phyloP scores from a whole-genome alignment of 2,113 vertebrate genomes.

The Sceloporus undulatus region DNA sequence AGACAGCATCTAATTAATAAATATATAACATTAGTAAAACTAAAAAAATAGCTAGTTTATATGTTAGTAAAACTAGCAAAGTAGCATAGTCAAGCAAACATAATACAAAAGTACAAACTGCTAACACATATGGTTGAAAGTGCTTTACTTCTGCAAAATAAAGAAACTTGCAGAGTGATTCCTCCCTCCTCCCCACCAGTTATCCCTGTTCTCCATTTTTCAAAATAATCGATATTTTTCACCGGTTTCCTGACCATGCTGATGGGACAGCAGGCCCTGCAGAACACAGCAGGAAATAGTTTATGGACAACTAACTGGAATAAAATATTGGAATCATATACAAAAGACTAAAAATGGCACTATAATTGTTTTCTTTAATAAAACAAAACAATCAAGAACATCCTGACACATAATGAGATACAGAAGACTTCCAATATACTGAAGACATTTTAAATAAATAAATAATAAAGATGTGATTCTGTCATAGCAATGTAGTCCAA shows the following conservation, averaged over 20 bases:
- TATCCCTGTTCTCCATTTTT: constrained; percentile 51
- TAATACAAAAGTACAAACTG: constrained; percentile 70
- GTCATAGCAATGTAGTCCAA: not conserved
- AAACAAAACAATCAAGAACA: not conserved
- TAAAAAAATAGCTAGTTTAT: too few relatives aligned
- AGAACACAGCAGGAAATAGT: constrained; percentile 77
- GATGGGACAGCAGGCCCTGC: constrained; percentile 77
- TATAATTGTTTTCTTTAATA: not conserved
- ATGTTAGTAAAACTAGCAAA: not conserved
- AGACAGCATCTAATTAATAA: not conserved
- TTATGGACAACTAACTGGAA: constrained; percentile 61
- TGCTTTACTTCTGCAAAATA: too few relatives aligned
- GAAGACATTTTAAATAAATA: not conserved
- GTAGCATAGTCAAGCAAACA: not conserved
- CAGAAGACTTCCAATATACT: not conserved
- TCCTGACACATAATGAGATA: not conserved
- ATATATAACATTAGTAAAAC: not conserved
- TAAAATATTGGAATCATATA: not conserved
- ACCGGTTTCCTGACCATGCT: constrained; percentile 64
- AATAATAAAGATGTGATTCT: not conserved
- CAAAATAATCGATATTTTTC: constrained; percentile 80
- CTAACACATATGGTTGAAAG: constrained; percentile 51
- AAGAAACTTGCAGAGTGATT: constrained; percentile 72
- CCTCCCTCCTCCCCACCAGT: not conserved
- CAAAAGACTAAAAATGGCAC: not conserved